Evolutionary conservation across 2,113 vertebrate genomes (phyloP).

Genomic region (Dolichallabes microphthalmus): DNA sequence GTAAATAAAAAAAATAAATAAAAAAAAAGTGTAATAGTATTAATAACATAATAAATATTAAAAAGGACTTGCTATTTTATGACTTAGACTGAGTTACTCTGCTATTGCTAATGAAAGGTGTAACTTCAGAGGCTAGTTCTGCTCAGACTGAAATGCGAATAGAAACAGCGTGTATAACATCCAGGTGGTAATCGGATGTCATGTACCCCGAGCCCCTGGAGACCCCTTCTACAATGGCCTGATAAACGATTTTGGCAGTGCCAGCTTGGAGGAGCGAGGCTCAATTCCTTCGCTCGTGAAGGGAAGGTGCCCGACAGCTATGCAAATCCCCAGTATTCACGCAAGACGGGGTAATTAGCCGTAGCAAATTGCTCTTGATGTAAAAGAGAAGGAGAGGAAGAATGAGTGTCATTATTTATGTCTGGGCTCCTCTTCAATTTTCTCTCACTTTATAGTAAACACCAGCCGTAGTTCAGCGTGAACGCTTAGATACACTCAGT

Average conservation of each 20-base stretch:
- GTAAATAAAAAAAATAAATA: neutral
- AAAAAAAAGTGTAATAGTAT: neutral
- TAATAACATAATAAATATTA: neutral
- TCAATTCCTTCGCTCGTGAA: slow-evolving; percentile 26
- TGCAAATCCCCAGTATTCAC: slow-evolving; percentile 53
- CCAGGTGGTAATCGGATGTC: slow-evolving; percentile 49
- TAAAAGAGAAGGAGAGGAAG: slow-evolving; percentile 38
- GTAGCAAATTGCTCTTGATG: slow-evolving; percentile 44
- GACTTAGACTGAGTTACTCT: neutral
- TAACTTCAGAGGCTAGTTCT: neutral
- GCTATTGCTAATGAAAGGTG: neutral
- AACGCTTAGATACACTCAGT: neutral
- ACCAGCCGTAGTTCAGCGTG: neutral
- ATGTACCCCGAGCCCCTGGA: slow-evolving; percentile 35
- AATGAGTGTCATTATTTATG: slow-evolving; percentile 41
- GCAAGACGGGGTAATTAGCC: slow-evolving; percentile 47
- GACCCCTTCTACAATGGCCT: slow-evolving; percentile 32
- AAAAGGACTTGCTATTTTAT: neutral
- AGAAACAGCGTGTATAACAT: slow-evolving; percentile 46
- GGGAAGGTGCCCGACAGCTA: slow-evolving; percentile 49
- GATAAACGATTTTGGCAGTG: slow-evolving; percentile 44
- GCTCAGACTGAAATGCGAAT: slow-evolving; percentile 27
- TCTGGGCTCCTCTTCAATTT: slow-evolving; percentile 21
- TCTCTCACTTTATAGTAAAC: slow-evolving; percentile 20
- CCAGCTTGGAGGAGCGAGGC: slow-evolving; percentile 16